Conservation (phyloP, 1,140 invertebrate species). For the Drosophila neocordata region DNA sequence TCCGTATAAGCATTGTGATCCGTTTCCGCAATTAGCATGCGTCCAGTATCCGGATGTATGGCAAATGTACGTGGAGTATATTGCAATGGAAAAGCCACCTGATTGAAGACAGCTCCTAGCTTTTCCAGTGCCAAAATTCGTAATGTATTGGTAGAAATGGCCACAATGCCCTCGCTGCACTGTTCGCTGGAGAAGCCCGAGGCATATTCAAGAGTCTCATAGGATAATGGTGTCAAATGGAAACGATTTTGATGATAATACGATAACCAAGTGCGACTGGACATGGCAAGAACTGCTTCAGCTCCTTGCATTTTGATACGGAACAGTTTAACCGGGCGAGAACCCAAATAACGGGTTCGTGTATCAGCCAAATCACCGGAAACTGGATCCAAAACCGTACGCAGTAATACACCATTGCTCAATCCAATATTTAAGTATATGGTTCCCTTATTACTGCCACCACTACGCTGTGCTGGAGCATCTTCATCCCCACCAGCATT, state of each 20-base stretch:
- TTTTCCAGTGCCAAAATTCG: constrained; percentile 99
- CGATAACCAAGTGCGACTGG: constrained; percentile 98
- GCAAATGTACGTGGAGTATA: constrained; percentile 98
- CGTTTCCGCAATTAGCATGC: constrained; percentile 96
- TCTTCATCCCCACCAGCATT: constrained; percentile 83
- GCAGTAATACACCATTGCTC: constrained; percentile 97
- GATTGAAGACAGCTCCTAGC: constrained; percentile 99
- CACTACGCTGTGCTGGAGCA: constrained; percentile 56
- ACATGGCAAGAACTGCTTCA: constrained; percentile 98
- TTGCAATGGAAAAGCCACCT: constrained; percentile 94
- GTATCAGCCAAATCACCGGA: constrained; percentile 99
- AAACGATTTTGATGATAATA: constrained; percentile 99
- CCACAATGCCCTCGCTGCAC: constrained; percentile 99
- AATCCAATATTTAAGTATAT: constrained; percentile 99
- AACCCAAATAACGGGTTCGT: constrained; percentile 97
- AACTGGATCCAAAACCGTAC: constrained; percentile 97
- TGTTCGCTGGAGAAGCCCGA: constrained; percentile 95
- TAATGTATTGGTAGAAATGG: constrained; percentile 98
- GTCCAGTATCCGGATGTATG: constrained; percentile 96
- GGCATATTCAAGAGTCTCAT: constrained; percentile 98
- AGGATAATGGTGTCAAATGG: constrained; percentile 97
- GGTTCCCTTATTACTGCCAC: constrained; percentile 85
- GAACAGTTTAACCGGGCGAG: constrained; percentile 97
- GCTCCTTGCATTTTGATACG: constrained; percentile 97
- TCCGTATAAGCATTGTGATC: constrained; percentile 99